Percentiles rank a stretch among this genome's conserved stretches.
Evolutionary conservation across 1,140 invertebrate genomes (phyloP).

Genomic region (Babylonia areolata): DNA sequence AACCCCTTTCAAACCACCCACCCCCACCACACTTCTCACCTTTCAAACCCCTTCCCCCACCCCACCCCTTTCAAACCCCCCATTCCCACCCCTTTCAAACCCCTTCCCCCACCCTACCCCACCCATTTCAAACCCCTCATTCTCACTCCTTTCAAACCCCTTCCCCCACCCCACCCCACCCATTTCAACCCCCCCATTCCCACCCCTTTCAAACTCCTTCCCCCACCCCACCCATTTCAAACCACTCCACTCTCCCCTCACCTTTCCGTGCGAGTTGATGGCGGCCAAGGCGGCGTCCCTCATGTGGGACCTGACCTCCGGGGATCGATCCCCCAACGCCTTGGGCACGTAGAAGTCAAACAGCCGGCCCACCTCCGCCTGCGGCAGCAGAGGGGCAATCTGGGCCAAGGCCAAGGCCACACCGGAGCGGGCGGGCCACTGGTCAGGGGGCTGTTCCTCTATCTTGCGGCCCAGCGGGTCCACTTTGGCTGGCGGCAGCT

Average conservation of each 20-base stretch:
- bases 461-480: slow-evolving; percentile 95
- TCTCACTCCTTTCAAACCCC: too few relatives aligned
- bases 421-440: slow-evolving; percentile 91
- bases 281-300: slow-evolving; percentile 92
- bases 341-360: slow-evolving; percentile 89
- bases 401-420: slow-evolving; percentile 82
- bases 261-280: slow-evolving; percentile 93
- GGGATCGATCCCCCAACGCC: slow-evolving; percentile 89
- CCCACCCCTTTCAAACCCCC: not conserved
- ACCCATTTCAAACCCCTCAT: too few relatives aligned
- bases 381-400: slow-evolving; percentile 80
- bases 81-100: too few relatives aligned
- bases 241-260: slow-evolving; percentile 9
- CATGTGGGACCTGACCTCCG: slow-evolving; percentile 91
- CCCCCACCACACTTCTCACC: too few relatives aligned
- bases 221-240: too few relatives aligned
- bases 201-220: not conserved
- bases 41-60: not conserved
- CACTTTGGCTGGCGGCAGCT: slow-evolving; percentile 89
- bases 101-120: not conserved
- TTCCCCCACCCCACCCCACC: not conserved
- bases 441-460: slow-evolving; percentile 86
- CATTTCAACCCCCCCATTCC: not conserved
- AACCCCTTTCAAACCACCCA: not conserved
- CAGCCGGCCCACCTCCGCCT: slow-evolving; percentile 82